A percentile compares a stretch with the other conserved stretches of the same genome.
phyloP scores from a whole-genome alignment of 2,113 vertebrate species.

The Channa maculata region DNA sequence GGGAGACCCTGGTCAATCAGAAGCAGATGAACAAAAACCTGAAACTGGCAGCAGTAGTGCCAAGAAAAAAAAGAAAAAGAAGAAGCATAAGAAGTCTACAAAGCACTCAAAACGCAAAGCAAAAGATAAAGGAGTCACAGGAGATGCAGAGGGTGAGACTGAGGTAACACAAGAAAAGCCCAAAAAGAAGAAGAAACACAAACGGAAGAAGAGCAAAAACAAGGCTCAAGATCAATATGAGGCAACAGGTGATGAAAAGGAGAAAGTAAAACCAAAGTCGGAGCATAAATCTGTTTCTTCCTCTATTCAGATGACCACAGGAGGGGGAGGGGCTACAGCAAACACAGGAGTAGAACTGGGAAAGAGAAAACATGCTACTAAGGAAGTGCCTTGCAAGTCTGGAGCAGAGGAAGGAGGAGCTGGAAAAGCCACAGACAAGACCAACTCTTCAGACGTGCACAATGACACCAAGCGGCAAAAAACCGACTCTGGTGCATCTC shows the following conservation, averaged over 20 bases:
- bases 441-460: constrained; percentile 85
- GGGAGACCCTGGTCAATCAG: constrained; percentile 49
- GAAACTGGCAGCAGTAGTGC: constrained; percentile 68
- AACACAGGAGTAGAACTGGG: constrained; percentile 77
- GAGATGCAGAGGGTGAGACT: constrained; percentile 83
- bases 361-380: constrained; percentile 85
- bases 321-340: constrained; percentile 49
- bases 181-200: constrained; percentile 94
- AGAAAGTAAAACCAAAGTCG: constrained; percentile 71
- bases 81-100: constrained; percentile 97
- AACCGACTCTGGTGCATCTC: constrained; percentile 67
- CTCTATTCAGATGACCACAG: constrained; percentile 44
- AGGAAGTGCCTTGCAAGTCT: constrained; percentile 84
- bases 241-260: constrained; percentile 66
- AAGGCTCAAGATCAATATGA: constrained; percentile 71
- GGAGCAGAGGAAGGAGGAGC: constrained; percentile 67
- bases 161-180: constrained; percentile 85
- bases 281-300: constrained; percentile 71
- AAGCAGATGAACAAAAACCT: constrained; percentile 70
- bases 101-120: constrained; percentile 90
- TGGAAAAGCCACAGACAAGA: constrained; percentile 69
- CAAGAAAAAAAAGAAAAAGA: constrained; percentile 93
- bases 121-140: constrained; percentile 81
- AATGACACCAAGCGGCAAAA: constrained; percentile 82
- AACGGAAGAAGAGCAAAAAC: constrained; percentile 90